Base-by-base conservation (phyloP, 2,888 invertebrate genomes). In the Tigriopus californicus region DNA sequence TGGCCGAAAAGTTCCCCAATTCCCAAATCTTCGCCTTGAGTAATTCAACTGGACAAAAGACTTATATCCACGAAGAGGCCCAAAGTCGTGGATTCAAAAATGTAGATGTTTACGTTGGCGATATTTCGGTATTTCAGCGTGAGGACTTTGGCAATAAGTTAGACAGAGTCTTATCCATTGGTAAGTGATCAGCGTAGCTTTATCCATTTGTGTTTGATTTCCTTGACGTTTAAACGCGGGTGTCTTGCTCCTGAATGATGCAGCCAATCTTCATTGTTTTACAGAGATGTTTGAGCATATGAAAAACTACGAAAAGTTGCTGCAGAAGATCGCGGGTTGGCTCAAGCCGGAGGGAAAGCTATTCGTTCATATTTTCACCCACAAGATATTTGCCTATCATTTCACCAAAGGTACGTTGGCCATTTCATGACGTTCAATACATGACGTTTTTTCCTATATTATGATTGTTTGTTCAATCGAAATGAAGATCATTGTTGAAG, bases 231-330 rank as follows among this genome's bases (percentile, higher is more conserved):
- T 15, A 47, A 10, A 47, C n/a, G n/a, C n/a, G n/a, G n/a, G n/a
- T n/a, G n/a, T n/a, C n/a, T n/a, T n/a, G n/a, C n/a, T n/a, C n/a
- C n/a, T n/a, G n/a, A n/a, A n/a, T n/a, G n/a, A n/a, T n/a, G n/a
- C n/a, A n/a, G n/a, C n/a, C n/a, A n/a, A n/a, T n/a, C n/a, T n/a
- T n/a, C n/a, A n/a, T n/a, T n/a, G n/a, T n/a, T 54, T 54, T 54
- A n/a, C 22, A 56, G 56, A 56, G 18, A 56, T 56, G 56, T 56
- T 56, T 56, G 56, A 56, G 18, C 56, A 56, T 22, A 56, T 56
- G 56, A 56, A 56, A 41, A 56, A 56, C 20, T 56, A 56, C 24
- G 56, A 42, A 42, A 42, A 15, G 44, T 20, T 56, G 20, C 8
- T 56, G 41, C 10, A 12, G 13, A 56, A 56, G 44, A 56, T 56